A percentile compares a stretch with the other conserved stretches of the same genome.
phyloP scores from a whole-genome alignment of 2,113 vertebrate species.

The Oreochromis aureus region DNA sequence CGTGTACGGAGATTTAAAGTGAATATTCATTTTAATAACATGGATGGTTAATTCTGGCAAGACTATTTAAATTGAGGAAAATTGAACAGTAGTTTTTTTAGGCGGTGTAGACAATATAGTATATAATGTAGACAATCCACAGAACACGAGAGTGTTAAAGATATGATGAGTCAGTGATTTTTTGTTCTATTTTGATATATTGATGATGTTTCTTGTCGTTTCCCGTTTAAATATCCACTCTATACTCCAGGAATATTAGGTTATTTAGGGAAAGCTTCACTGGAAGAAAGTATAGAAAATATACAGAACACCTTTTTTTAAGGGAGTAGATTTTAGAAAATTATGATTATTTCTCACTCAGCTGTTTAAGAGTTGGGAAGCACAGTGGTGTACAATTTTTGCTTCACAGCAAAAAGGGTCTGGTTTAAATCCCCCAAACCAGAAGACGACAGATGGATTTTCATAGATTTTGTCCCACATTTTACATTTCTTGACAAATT shows the following conservation, averaged over 20 bases:
- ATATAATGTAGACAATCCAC: background rate
- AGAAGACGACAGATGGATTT: background rate
- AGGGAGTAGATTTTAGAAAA: background rate
- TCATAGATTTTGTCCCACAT: background rate
- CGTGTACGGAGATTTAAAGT: rapidly evolving
- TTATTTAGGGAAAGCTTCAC: background rate
- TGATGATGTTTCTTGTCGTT: background rate
- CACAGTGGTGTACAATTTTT: background rate
- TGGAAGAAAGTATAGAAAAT: background rate
- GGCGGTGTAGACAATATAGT: background rate
- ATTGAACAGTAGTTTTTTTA: background rate
- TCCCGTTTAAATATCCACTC: rapidly evolving
- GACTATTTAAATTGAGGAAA: background rate
- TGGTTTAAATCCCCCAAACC: background rate
- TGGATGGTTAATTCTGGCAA: background rate
- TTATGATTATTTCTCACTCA: background rate
- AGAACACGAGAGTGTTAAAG: background rate
- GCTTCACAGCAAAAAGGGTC: background rate
- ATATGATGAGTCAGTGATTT: background rate
- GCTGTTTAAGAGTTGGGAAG: background rate
- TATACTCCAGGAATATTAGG: too few species aligned
- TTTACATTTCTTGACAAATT: background rate
- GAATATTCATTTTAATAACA: background rate
- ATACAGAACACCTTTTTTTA: background rate
- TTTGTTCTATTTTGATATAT: background rate